A percentile compares a stretch with the other conserved stretches of the same genome.
Conservation (phyloP, 2,888 invertebrate genomes). For the Monoplex corrugatus region DNA sequence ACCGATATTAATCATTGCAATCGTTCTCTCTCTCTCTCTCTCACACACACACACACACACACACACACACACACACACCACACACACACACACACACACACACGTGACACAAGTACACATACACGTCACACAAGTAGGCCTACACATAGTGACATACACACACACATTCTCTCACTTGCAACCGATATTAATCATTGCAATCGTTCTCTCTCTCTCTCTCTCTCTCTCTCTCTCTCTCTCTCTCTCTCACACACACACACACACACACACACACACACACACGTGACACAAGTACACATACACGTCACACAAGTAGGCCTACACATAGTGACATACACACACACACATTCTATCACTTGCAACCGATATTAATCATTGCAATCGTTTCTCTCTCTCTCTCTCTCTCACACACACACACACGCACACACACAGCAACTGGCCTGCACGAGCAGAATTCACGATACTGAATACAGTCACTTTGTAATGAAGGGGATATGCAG, state of each 20-base stretch:
- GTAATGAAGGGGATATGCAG: too few species aligned
- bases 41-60: not conserved
- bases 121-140: too few species aligned
- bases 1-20: not conserved
- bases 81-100: not conserved
- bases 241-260: not conserved
- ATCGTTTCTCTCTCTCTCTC: not conserved
- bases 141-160: too few species aligned
- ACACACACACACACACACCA: not conserved
- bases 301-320: not conserved
- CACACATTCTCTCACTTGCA: not conserved
- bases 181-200: not conserved
- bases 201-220: not conserved
- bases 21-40: not conserved
- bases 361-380: not conserved
- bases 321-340: not conserved
- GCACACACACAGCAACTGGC: not conserved
- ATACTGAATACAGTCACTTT: not conserved
- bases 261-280: not conserved
- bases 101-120: not conserved
- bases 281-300: not conserved
- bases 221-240: not conserved
- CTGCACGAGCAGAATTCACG: not conserved
- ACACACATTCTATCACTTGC: not conserved
- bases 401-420: not conserved